phyloP scores from a whole-genome alignment of 2,888 invertebrate species.

The Cryptocephalus moraei region DNA sequence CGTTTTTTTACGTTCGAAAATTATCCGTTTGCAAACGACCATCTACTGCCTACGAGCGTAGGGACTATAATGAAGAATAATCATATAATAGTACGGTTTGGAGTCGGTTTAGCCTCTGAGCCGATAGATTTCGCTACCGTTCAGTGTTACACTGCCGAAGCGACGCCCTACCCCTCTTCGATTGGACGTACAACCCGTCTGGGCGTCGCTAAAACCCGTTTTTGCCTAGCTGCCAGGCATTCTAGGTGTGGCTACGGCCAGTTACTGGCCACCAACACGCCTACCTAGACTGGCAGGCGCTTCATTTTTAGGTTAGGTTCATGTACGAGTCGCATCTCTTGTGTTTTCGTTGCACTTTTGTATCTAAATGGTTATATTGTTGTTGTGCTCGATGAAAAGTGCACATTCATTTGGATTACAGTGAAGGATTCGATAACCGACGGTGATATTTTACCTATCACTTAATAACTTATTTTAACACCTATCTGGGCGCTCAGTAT shows the following conservation, averaged over 20 bases:
- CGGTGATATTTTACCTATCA: too few relatives aligned
- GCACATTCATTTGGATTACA: too few relatives aligned
- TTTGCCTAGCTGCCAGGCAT: constrained; percentile 14
- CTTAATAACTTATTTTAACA: too few relatives aligned
- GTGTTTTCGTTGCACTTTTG: constrained; percentile 21
- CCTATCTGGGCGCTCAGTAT: too few relatives aligned
- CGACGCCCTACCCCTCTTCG: constrained; percentile 18
- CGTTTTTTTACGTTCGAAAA: constrained; percentile 39
- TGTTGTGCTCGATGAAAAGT: too few relatives aligned
- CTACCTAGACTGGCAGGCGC: constrained; percentile 35
- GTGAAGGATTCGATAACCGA: too few relatives aligned
- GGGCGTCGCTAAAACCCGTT: constrained; percentile 26
- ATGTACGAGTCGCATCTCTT: constrained; percentile 19
- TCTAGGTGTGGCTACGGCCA: constrained; percentile 20
- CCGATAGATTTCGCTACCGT: constrained; percentile 37
- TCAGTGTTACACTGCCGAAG: constrained; percentile 24
- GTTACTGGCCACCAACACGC: constrained; percentile 22
- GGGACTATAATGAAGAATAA: constrained; percentile 43
- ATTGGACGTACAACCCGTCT: constrained; percentile 23
- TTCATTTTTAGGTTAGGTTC: constrained; percentile 36
- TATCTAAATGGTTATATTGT: not conserved
- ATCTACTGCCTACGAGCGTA: constrained; percentile 42
- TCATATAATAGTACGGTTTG: constrained; percentile 41
- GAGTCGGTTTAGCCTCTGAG: constrained; percentile 31
- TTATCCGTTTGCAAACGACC: constrained; percentile 37